Percentiles rank a stretch among this genome's conserved stretches.
Evolutionary conservation across 2,113 vertebrate species (phyloP).

Genomic region (Eretmochelys imbricata): DNA sequence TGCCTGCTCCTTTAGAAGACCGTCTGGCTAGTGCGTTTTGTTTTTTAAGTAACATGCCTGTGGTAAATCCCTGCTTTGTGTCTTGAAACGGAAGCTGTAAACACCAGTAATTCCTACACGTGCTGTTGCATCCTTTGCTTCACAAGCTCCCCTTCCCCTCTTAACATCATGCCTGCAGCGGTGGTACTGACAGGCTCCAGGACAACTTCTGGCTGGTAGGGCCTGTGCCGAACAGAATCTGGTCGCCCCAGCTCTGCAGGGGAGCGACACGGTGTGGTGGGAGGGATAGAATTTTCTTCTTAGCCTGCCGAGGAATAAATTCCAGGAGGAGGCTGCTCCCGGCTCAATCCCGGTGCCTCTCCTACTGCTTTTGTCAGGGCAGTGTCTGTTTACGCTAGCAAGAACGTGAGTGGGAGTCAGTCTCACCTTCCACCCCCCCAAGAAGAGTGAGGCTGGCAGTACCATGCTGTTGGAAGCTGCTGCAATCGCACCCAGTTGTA

Average conservation of each 20-base stretch:
- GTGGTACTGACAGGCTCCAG: background rate
- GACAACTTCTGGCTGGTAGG: background rate
- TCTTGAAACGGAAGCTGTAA: background rate
- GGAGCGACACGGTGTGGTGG: background rate
- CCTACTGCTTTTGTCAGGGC: background rate
- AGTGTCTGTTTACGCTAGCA: no score
- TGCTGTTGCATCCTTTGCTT: background rate
- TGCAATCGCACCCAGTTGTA: background rate
- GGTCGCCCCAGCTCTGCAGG: background rate
- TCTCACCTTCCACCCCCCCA: background rate
- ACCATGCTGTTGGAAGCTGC: accelerated
- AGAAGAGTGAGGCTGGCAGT: background rate
- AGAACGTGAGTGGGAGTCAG: background rate
- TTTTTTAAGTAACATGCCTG: background rate
- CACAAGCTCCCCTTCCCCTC: background rate
- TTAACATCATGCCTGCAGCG: background rate
- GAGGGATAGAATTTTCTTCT: background rate
- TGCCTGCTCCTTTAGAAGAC: no score
- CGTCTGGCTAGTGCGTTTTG: no score
- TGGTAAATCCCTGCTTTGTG: background rate
- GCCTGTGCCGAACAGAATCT: background rate
- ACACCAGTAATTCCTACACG: background rate
- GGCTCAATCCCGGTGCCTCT: background rate
- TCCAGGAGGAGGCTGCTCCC: background rate
- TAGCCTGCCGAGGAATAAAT: background rate